These are phyloP conservation scores for Ctenopoma multispine DNA, from an alignment of 2,797 vertebrate species.

Conservation along the genomic window DNA sequence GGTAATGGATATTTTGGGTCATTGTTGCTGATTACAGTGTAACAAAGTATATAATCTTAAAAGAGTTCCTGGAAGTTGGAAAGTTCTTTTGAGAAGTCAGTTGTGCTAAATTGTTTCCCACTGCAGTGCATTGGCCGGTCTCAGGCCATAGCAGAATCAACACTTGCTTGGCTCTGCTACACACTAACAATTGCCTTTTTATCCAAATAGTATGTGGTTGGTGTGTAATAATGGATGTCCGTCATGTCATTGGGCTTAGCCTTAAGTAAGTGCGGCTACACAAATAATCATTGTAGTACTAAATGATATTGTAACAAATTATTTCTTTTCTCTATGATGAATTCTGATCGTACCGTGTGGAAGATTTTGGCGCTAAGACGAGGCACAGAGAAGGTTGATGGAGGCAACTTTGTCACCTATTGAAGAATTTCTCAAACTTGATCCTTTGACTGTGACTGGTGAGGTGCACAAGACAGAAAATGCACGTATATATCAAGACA, in stretches of 20 bases:
- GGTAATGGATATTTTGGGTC: conserved; percentile 59
- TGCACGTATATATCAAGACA: conserved; percentile 21
- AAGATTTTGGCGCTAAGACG: conserved; percentile 32
- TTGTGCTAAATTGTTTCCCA: conserved; percentile 58
- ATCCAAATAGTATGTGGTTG: conserved; percentile 76
- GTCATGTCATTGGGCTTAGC: conserved; percentile 79
- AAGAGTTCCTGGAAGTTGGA: conserved; percentile 41
- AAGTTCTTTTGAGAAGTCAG: conserved; percentile 54
- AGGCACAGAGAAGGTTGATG: conserved; percentile 18
- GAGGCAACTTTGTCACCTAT: conserved; percentile 30
- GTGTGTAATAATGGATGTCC: conserved; percentile 77
- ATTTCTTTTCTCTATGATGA: conserved; percentile 63
- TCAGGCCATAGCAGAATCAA: conserved; percentile 53
- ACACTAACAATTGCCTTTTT: conserved; percentile 76
- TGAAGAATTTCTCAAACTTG: conserved; percentile 67
- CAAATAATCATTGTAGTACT: conserved; percentile 77
- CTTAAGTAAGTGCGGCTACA: conserved; percentile 75
- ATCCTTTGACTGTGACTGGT: conserved; percentile 47
- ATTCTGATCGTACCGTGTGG: conserved; percentile 52
- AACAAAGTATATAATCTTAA: conserved; percentile 52
- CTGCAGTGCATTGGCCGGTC: conserved; percentile 56
- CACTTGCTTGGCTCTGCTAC: conserved; percentile 61
- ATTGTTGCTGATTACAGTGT: conserved; percentile 64
- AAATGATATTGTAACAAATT: conserved; percentile 68
- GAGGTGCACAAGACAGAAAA: conserved; percentile 6